These are phyloP conservation scores for Druon quercuslanigerum DNA, from an alignment of 1,140 invertebrate species.

Conservation along the genomic window DNA sequence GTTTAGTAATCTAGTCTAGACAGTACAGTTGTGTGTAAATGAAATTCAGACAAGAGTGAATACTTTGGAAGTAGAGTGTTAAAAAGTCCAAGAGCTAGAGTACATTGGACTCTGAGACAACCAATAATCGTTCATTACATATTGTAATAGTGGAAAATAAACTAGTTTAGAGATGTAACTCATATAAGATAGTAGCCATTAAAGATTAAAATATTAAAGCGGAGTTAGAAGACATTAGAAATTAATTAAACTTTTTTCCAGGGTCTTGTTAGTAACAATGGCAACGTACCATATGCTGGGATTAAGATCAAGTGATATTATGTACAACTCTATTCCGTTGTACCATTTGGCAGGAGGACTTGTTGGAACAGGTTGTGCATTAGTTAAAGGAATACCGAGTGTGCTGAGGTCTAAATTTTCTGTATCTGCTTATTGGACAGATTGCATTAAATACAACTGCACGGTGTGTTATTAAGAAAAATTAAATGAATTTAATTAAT, in stretches of 20 bases:
- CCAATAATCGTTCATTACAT: too few species aligned
- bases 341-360: conserved; percentile 84
- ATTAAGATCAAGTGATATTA: conserved; percentile 67
- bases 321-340: conserved; percentile 82
- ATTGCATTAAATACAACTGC: conserved; percentile 84
- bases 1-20: too few species aligned
- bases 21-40: too few species aligned
- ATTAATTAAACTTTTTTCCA: conserved; percentile 54
- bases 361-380: conserved; percentile 78
- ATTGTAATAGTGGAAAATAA: too few species aligned
- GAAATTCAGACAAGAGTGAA: too few species aligned
- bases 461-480: conserved; percentile 76
- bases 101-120: too few species aligned
- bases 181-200: too few species aligned
- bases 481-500: conserved; percentile 24
- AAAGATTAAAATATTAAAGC: background rate
- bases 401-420: conserved; percentile 86
- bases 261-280: conserved; percentile 70
- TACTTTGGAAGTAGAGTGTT: too few species aligned
- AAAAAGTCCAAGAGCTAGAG: too few species aligned
- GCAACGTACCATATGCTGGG: conserved; percentile 70
- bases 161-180: too few species aligned
- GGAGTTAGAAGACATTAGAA: background rate
- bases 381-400: conserved; percentile 80
- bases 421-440: conserved; percentile 84